Evolutionary conservation across 2,888 invertebrate species (phyloP), one percentile per base, ranked within the genome.

Genomic region (Brenthis ino): DNA sequence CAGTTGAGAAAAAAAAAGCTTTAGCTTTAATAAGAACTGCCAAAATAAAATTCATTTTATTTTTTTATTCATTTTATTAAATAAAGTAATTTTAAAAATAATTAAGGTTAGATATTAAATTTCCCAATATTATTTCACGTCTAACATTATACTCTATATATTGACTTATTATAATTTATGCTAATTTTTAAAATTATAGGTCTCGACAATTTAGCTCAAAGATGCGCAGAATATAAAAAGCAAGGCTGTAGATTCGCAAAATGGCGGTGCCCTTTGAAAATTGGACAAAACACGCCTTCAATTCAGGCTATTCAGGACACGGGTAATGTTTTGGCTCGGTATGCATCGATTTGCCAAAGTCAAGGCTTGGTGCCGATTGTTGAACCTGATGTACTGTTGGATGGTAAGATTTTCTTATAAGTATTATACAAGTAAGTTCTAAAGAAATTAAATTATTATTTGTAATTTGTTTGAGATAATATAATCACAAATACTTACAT

Each of bases 311-410:
- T 99, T 84, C 79, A 96, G 81, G 99, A 99, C 88, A 99, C 98
- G 87, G 99, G 99, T 70, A 98, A 98, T 80, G 98, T 99, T 0
- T 93, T 99, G 81, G 99, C 99, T 57, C 96, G 99, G 77, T 99
- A 99, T 89, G 99, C 99, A 20, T 97, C 97, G 80, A 97, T 98
- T 89, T 99, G 99, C 89, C 98, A 98, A 91, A 96, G 96, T 79
- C 98, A 99, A 93, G 96, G 99, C 73, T 96, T 99, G 84, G 99
- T 99, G 64, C 99, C 99, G 60, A 99, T 99, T 85, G 99, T 99
- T 67, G 99, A 99, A 88, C 99, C 99, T 47, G 99, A 99, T 91
- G 97, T 99, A 37, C 94, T 99, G 77, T 98, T 98, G 76, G 99
- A 99, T 93, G 99, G 99, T 86, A 64, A 85, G 87, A 48, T 6